Conservation (phyloP, 2,797 vertebrate genomes). For the Takifugu ocellatus region DNA sequence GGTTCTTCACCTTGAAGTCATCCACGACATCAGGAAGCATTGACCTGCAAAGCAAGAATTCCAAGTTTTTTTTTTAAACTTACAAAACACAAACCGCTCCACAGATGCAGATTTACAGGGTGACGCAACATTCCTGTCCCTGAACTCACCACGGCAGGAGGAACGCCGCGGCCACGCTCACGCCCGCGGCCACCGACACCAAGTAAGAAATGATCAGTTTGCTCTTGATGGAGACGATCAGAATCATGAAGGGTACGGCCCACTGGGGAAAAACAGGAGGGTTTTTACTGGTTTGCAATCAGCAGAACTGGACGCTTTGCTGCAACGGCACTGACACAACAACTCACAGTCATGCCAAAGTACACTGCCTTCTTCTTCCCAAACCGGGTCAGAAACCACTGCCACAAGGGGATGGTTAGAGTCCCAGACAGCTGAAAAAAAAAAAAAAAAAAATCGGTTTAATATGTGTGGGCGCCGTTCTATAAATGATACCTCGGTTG, state of each 20-base stretch:
- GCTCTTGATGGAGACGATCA: constrained; percentile 76
- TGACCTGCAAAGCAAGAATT: constrained; percentile 76
- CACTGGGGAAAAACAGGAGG: constrained; percentile 70
- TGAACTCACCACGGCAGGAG: constrained; percentile 86
- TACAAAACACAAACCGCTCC: too few relatives aligned
- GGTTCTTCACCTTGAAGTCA: constrained; percentile 90
- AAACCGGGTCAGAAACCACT: constrained; percentile 91
- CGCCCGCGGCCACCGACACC: constrained; percentile 83
- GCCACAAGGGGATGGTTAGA: constrained; percentile 91
- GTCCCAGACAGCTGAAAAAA: constrained; percentile 80
- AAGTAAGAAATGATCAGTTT: constrained; percentile 83
- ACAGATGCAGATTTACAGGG: too few relatives aligned
- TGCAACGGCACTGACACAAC: too few relatives aligned
- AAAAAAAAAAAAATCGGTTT: not conserved
- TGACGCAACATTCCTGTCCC: not conserved
- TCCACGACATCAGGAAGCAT: constrained; percentile 95
- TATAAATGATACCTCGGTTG: too few relatives aligned
- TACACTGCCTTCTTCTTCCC: constrained; percentile 93
- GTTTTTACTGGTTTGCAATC: too few relatives aligned
- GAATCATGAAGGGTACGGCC: constrained; percentile 89
- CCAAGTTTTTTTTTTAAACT: not conserved
- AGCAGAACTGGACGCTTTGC: too few relatives aligned
- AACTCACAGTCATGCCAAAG: constrained; percentile 84
- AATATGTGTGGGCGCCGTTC: not conserved
- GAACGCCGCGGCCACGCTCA: constrained; percentile 90